Conservation (phyloP, 2,888 invertebrate genomes). For the Parelbella ahira region DNA sequence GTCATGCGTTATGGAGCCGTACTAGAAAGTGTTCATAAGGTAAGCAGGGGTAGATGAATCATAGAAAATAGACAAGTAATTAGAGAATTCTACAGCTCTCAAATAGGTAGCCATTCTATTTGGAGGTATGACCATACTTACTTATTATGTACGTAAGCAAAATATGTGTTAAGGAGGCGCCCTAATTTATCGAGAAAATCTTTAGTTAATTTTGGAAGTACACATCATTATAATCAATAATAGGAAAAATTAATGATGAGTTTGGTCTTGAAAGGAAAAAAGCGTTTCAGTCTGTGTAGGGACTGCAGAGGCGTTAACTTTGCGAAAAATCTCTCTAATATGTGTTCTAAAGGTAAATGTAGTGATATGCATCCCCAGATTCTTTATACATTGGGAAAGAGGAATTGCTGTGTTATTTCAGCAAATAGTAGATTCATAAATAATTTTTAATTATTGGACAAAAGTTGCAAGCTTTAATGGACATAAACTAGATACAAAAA, state of each 20-base stretch:
- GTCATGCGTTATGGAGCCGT: neutral
- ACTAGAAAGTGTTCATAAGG: neutral
- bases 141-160: too few relatives aligned
- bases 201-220: neutral
- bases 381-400: neutral
- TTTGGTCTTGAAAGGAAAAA: neutral
- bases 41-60: neutral
- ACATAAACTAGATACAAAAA: too few relatives aligned
- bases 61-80: neutral
- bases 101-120: too few relatives aligned
- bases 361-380: neutral
- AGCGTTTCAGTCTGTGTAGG: neutral
- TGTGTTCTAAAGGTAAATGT: neutral
- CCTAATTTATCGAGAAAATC: neutral
- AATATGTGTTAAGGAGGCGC: neutral
- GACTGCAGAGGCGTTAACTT: neutral
- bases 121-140: neutral
- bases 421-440: too few relatives aligned
- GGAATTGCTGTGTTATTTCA: neutral
- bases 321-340: neutral
- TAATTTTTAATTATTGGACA: too few relatives aligned
- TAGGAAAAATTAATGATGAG: slow-evolving; percentile 27
- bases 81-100: too few relatives aligned
- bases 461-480: too few relatives aligned
- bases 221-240: neutral